Conservation (phyloP, 2,888 invertebrate species). For the Frankliniella intonsa region DNA sequence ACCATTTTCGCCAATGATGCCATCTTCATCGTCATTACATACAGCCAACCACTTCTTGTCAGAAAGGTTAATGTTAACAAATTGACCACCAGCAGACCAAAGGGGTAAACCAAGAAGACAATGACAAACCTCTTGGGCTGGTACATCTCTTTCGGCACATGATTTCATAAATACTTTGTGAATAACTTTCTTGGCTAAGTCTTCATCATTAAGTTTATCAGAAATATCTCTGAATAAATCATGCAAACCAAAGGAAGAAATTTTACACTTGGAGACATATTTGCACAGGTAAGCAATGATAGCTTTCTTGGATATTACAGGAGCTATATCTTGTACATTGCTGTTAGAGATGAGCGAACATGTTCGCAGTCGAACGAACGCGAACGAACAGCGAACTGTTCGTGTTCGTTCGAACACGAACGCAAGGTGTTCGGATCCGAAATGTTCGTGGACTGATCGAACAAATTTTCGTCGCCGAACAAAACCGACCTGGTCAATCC, state of each 20-base stretch:
- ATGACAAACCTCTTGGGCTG: conserved; percentile 34
- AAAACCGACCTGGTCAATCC: too few species aligned
- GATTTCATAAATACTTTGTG: conserved; percentile 33
- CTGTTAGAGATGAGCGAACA: too few species aligned
- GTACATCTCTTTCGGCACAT: conserved; percentile 34
- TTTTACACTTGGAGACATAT: conserved; percentile 33
- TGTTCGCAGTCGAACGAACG: too few species aligned
- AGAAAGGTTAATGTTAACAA: conserved; percentile 15
- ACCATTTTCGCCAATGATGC: not conserved
- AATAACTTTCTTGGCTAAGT: conserved; percentile 30
- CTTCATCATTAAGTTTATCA: not conserved
- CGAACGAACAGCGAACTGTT: too few species aligned
- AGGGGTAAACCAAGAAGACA: conserved; percentile 29
- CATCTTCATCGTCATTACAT: not conserved
- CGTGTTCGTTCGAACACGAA: too few species aligned
- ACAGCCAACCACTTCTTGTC: not conserved
- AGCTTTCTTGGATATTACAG: conserved; percentile 28
- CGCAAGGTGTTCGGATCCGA: too few species aligned
- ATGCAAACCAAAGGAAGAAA: not conserved
- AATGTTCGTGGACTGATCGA: too few species aligned
- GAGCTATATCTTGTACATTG: not conserved
- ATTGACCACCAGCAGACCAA: not conserved
- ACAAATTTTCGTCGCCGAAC: too few species aligned
- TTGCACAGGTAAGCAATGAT: conserved; percentile 34
- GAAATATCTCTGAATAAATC: not conserved